Evolutionary conservation across 2,113 vertebrate genomes (phyloP), one percentile per base, ranked within the genome.

Genomic region (Patagioenas fasciata): DNA sequence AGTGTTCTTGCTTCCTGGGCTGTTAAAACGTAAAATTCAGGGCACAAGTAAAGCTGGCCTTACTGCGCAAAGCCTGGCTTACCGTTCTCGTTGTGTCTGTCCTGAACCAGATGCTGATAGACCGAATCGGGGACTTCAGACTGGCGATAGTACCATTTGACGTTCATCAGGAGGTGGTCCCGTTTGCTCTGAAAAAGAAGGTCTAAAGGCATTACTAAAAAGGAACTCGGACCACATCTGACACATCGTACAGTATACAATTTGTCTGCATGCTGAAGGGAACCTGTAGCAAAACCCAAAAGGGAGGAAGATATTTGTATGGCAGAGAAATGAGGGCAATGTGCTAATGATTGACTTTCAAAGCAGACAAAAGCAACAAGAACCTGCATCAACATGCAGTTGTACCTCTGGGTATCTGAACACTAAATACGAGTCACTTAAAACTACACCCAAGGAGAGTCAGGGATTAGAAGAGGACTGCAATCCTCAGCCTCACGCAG

Each of bases 61-160:
- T 19, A n/a, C 66, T 66, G 53, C 48, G 13, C 28, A 38, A 73
- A 60, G 58, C 24, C 61, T 26, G 50, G 96, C 98, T 98, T 97
- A 99, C 99, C 99, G 28, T 99, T 99, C 97, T 99, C 99, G 70
- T 99, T 99, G 98, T 99, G 99, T 93, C 99, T 99, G 97, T 99
- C 99, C 98, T 99, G 99, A 95, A 99, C 99, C 98, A 99, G 98
- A 98, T 99, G 99, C 98, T 99, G 99, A 97, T 99, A 99, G 93
- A 99, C 99, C 9, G 99, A 99, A 98, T 99, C 99, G 7, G 99
- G 99, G 91, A 99, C 99, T 98, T 99, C 99, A 91, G 99, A 99
- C 94, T 99, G 99, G 97, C 99, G 99, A 98, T 99, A 99, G 98
- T 99, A 99, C 99, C 99, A 99, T 98, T 99, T 99, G 95, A 99